Percentiles rank a stretch among this genome's conserved stretches.
Conservation (phyloP, 1,140 invertebrate species). For the Bemisia tabaci region DNA sequence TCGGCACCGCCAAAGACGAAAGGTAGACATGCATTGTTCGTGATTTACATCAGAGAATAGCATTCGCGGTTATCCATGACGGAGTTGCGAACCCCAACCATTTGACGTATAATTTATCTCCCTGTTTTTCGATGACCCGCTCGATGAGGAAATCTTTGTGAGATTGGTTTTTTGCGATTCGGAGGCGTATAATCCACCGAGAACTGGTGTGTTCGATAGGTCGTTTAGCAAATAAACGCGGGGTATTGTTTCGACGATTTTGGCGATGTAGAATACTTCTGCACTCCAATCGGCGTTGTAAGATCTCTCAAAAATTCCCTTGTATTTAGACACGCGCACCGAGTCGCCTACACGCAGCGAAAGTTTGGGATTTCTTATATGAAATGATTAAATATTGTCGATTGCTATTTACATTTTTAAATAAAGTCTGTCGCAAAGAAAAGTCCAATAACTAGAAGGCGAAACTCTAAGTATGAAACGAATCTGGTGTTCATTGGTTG, state of each 20-base stretch:
- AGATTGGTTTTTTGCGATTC: constrained; percentile 23
- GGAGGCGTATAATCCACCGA: constrained; percentile 24
- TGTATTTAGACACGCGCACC: background rate
- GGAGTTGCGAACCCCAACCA: constrained; percentile 29
- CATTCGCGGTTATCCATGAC: no score
- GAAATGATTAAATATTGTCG: constrained; percentile 15
- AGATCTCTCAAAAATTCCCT: background rate
- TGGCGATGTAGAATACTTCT: background rate
- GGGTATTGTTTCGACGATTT: background rate
- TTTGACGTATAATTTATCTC: constrained; percentile 27
- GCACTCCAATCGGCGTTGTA: background rate
- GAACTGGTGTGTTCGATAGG: background rate
- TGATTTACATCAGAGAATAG: no score
- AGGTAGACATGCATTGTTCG: no score
- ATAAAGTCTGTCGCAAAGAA: constrained; percentile 26
- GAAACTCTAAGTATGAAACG: no score
- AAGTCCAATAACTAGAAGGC: no score
- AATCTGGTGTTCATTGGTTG: no score
- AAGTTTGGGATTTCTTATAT: background rate
- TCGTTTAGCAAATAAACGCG: background rate
- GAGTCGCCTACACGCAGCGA: background rate
- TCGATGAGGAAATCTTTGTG: constrained; percentile 26
- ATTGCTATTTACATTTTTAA: constrained; percentile 26
- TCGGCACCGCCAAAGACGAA: no score
- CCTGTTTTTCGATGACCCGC: constrained; percentile 23